These are phyloP conservation scores for Sacculina carcini DNA, from an alignment of 2,888 invertebrate species.

Conservation along the genomic window DNA sequence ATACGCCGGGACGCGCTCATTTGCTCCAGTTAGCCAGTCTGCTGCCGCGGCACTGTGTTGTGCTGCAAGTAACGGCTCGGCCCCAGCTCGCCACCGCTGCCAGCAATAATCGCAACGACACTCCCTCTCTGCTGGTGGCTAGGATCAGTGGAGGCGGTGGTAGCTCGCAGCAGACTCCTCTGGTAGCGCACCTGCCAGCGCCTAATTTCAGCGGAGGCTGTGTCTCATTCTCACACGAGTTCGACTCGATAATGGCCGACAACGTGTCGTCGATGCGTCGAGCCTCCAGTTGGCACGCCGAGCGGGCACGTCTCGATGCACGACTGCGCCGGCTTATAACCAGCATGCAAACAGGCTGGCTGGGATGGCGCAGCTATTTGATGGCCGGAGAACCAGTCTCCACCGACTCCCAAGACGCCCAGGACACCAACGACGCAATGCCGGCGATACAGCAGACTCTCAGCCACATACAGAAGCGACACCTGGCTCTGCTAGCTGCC, in stretches of 20 bases:
- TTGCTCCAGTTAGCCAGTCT: background rate
- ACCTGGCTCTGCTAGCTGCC: background rate
- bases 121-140: background rate
- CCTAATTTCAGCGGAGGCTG: background rate
- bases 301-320: background rate
- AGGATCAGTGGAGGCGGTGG: background rate
- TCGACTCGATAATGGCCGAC: background rate
- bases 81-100: background rate
- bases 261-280: background rate
- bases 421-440: background rate
- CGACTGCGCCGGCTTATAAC: constrained; percentile 3
- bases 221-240: background rate
- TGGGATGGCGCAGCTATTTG: constrained; percentile 10
- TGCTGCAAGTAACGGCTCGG: background rate
- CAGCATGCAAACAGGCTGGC: constrained; percentile 10
- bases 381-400: constrained; percentile 4
- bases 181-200: background rate
- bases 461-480: background rate
- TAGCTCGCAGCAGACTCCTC: background rate
- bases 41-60: background rate
- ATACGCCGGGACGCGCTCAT: too few species aligned
- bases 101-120: background rate
- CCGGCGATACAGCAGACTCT: background rate
- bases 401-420: background rate
- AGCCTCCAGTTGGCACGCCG: background rate